Evolutionary conservation across 2,113 vertebrate species (phyloP).

Genomic region (Cryptotis parvus): DNA sequence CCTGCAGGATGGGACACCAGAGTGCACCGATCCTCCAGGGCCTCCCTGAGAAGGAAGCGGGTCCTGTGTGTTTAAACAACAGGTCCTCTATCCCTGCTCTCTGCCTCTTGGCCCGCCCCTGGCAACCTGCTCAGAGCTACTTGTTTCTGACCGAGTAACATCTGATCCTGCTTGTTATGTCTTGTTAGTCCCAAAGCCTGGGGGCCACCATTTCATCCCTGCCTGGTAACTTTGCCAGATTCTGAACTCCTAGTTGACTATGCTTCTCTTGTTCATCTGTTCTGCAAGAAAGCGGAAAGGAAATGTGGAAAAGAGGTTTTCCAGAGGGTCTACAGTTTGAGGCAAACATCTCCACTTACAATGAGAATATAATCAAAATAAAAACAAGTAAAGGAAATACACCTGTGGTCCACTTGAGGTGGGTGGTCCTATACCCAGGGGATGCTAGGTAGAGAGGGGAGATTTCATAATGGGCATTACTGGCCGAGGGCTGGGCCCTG

Average conservation of each 20-base stretch:
- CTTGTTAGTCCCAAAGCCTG: not conserved
- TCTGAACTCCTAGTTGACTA: not conserved
- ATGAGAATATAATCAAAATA: not conserved
- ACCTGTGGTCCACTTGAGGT: not conserved
- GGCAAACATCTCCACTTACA: not conserved
- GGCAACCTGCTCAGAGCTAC: not conserved
- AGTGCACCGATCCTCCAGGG: not conserved
- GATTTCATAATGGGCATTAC: rapidly evolving
- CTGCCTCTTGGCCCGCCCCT: not conserved
- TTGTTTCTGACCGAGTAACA: not conserved
- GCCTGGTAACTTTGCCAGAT: not conserved
- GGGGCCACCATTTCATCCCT: not conserved
- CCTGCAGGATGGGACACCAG: not conserved
- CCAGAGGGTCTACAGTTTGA: not conserved
- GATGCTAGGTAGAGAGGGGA: not conserved
- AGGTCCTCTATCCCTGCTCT: not conserved
- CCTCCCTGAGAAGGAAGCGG: not conserved
- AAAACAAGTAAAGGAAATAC: not conserved
- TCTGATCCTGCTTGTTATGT: not conserved
- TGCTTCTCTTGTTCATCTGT: not conserved
- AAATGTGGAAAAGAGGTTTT: not conserved
- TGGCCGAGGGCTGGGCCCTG: not conserved
- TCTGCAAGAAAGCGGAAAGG: not conserved
- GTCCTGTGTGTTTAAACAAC: not conserved
- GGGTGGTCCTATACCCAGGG: too few relatives aligned